Evolutionary conservation across 2,888 invertebrate species (phyloP), one percentile per base, ranked within the genome.

Genomic region (Agrotis exclamationis): DNA sequence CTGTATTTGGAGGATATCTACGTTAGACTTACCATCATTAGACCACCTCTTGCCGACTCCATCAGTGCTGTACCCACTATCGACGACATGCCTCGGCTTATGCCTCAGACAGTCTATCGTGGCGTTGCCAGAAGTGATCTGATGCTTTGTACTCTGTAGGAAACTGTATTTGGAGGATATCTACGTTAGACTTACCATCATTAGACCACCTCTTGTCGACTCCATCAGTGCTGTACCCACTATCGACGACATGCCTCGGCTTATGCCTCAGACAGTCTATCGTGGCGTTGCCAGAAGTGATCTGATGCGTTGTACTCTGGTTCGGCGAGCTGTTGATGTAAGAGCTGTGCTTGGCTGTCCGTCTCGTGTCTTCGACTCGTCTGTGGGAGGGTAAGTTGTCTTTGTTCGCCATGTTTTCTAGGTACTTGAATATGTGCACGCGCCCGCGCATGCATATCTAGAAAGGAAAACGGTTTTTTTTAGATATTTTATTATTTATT

Each of bases 381-480:
- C 95, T 92, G 93, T 95, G 94, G 87, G 94, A 88, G 84, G 94
- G 95, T 75, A 94, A 87, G 80, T 93, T 93, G 88, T 96, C 97
- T 93, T 98, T 98, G 89, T 97, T 97, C 60, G 99, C 98, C 96
- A 98, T 98, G 89, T 98, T 98, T 93, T 99, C 99, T 85, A 99
- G 96, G 95, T 98, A 99, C 93, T 99, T 99, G 96, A 99, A 99
- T 87, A 99, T 98, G 94, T 99, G 99, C 90, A 99, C 98, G 90
- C 98, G 97, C 86, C 99, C 99, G 92, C 99, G 97, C 95, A 98
- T 98, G 96, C 99, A 99, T 85, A 98, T 96, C 98, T 98, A 93
- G 9, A 96, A 90, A 65, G 57, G 33, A 56, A 33, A 56, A 14
- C 0, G 20, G 11, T 11, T n/a, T n/a, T 5, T 56, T 13, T 33